phyloP scores from a whole-genome alignment of 2,113 vertebrate genomes.

The Misgurnus anguillicaudatus region DNA sequence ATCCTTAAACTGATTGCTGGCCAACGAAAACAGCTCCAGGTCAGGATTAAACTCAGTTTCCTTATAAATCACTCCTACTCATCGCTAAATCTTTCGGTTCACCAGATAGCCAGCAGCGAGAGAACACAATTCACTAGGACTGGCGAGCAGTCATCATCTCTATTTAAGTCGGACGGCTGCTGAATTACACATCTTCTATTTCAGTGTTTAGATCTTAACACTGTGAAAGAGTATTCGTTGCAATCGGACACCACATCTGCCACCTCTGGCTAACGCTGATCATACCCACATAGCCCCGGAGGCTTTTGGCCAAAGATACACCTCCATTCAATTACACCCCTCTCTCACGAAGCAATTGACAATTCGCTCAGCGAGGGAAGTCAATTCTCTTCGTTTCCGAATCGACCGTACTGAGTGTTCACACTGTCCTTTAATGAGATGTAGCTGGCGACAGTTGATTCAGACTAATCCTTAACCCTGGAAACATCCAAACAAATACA shows the following conservation, averaged over 20 bases:
- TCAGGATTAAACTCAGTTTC: conserved; percentile 56
- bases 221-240: conserved; percentile 53
- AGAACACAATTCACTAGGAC: conserved; percentile 49
- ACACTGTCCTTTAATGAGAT: conserved; percentile 59
- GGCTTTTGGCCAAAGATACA: conserved; percentile 69
- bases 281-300: conserved; percentile 61
- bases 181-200: conserved; percentile 54
- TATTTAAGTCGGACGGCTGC: conserved; percentile 57
- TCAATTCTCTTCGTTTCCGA: conserved; percentile 71
- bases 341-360: conserved; percentile 64
- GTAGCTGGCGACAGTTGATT: conserved; percentile 43
- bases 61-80: conserved; percentile 55
- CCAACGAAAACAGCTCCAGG: conserved; percentile 56
- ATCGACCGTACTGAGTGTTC: conserved; percentile 64
- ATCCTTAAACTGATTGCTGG: conserved; percentile 45
- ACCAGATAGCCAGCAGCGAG: conserved; percentile 47
- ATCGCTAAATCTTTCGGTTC: conserved; percentile 50
- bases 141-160: conserved; percentile 59
- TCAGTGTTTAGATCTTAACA: conserved; percentile 48
- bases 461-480: conserved; percentile 28
- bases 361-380: conserved; percentile 67
- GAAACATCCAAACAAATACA: conserved; percentile 25
- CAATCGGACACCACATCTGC: conserved; percentile 48
- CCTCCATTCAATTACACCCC: conserved; percentile 68
- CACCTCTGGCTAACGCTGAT: conserved; percentile 52